Base-by-base conservation (phyloP, 2,113 vertebrate species). In the Thymallus thymallus region DNA sequence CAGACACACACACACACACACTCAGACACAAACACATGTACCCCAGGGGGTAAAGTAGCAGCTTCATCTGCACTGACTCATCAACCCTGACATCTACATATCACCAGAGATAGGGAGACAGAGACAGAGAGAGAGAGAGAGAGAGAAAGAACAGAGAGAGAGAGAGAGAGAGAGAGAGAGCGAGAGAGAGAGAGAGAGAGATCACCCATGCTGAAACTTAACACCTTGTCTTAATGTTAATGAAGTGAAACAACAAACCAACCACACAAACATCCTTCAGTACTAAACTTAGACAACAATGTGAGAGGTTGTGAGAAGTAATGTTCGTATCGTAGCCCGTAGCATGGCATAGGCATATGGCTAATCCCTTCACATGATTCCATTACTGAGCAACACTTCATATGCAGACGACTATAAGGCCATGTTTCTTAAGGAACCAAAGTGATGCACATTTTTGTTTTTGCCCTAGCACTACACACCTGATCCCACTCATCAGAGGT, bases 1-100 rank as follows among this genome's bases (percentile, higher is more conserved):
- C 71, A 70, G 45, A 80, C 74, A 70, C 22, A 61, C n/a, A 61
- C 60, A 61, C 58, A 58, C 55, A 58, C 55, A 45, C 55, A 41
- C 30, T 51, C 22, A 26, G 51, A 41, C 55, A 71, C n/a, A 30
- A 30, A 55, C 51, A 55, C 51, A 55, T 20, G 7, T 1, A 16
- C 10, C 20, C 51, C 51, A 55, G 6, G 20, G 51, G 51, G 51
- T 14, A 14, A 55, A 55, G 20, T 18, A 55, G 5, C 51, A 20
- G 20, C 20, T 55, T 55, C 51, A 55, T 55, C 51, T 55, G 51
- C 18, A 55, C 51, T 55, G 51, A 55, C 51, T 6, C 51, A 41
- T 41, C 10, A 41, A 41, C 35, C 18, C 18, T 55, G 51, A 20
- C 51, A 20, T 14, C 16, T 55, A 55, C 16, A 1, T 20, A 18